Evolutionary conservation across 1,140 invertebrate genomes (phyloP).

Genomic region (Drosophila quadrilineata): DNA sequence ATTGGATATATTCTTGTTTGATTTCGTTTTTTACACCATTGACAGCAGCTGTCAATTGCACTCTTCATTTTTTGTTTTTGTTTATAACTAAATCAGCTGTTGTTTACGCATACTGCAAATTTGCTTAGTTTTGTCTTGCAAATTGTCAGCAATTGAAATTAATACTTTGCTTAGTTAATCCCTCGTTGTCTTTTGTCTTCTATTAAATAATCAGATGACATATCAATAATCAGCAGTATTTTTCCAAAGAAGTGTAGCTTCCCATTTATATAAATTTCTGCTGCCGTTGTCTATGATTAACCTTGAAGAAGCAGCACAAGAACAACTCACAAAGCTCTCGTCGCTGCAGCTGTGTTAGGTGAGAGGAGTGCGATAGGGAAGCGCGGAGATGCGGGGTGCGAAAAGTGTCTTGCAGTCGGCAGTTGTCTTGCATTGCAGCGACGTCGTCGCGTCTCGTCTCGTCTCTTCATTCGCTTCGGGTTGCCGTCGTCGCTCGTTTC

Average conservation of each 20-base stretch:
- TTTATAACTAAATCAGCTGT: slow-evolving; percentile 44
- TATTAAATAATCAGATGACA: too few relatives aligned
- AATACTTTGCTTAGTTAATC: too few relatives aligned
- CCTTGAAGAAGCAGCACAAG: slow-evolving; percentile 15
- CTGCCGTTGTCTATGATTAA: background rate
- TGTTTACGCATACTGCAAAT: slow-evolving; percentile 17
- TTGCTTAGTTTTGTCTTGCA: slow-evolving; percentile 2
- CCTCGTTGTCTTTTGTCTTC: background rate
- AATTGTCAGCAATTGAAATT: too few relatives aligned
- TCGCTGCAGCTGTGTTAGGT: background rate
- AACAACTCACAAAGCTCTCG: too few relatives aligned
- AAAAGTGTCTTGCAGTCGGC: background rate
- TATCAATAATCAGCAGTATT: too few relatives aligned
- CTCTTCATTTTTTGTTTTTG: slow-evolving; percentile 56
- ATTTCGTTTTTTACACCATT: slow-evolving; percentile 2
- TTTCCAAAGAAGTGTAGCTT: too few relatives aligned
- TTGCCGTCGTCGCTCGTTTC: background rate
- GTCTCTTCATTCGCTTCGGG: too few relatives aligned
- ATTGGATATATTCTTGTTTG: slow-evolving; percentile 25
- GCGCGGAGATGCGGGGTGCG: background rate
- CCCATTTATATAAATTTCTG: too few relatives aligned
- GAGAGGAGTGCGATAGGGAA: too few relatives aligned
- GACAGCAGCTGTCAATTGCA: slow-evolving; percentile 50
- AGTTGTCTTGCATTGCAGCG: too few relatives aligned
- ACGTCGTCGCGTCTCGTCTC: too few relatives aligned